Percentiles rank a stretch among this genome's conserved stretches.
phyloP scores from a whole-genome alignment of 2,113 vertebrate species.

The Peromyscus polionotus region DNA sequence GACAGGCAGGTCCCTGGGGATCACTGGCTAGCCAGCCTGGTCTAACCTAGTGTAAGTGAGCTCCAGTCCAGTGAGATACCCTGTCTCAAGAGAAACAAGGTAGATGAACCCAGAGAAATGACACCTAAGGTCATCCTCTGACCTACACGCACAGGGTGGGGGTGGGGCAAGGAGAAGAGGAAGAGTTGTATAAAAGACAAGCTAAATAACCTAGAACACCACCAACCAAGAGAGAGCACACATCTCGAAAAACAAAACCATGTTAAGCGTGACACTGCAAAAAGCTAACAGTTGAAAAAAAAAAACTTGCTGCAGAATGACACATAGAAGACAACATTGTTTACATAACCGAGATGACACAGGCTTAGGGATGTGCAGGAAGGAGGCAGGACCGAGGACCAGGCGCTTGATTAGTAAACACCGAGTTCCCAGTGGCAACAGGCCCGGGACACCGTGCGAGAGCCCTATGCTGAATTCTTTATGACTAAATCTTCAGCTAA shows the following conservation, averaged over 20 bases:
- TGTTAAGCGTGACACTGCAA: no score
- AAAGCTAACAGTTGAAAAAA: background rate
- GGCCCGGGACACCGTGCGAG: background rate
- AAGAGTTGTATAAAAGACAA: accelerated
- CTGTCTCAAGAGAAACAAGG: background rate
- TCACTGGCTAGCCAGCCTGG: background rate
- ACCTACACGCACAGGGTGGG: background rate
- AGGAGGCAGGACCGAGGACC: background rate
- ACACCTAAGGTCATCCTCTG: background rate
- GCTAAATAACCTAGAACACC: background rate
- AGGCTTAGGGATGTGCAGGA: background rate
- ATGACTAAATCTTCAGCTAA: background rate
- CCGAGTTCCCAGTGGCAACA: accelerated
- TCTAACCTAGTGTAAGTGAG: background rate
- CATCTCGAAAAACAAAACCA: background rate
- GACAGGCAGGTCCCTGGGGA: background rate
- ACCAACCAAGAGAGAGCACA: background rate
- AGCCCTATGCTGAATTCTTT: background rate
- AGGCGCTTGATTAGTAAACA: accelerated
- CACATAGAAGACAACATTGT: background rate
- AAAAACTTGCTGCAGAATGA: no score
- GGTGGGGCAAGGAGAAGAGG: background rate
- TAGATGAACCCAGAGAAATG: no score
- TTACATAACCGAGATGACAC: background rate
- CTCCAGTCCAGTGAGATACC: background rate